Evolutionary conservation across 2,888 invertebrate genomes (phyloP), one percentile per base, ranked within the genome.

Genomic region (Thera britannica): DNA sequence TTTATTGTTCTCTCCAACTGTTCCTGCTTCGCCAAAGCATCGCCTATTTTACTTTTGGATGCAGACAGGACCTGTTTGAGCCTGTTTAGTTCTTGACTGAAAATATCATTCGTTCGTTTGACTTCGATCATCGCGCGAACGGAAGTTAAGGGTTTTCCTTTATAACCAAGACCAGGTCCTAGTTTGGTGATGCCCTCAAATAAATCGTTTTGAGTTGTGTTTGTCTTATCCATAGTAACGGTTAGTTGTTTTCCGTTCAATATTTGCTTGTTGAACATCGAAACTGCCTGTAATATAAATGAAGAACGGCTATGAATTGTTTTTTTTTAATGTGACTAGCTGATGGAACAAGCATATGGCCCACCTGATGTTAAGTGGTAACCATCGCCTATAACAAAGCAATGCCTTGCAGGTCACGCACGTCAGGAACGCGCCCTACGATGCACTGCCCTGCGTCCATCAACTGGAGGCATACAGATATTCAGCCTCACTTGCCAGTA

Each of bases 281-380:
- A 58, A 12, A 66, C 46, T 2, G 66, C 66, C 66, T 66, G 66
- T 11, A 41, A 65, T 46, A 2, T 46, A 34, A 6, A 49, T 49
- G 4, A 12, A n/a, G 12, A 1, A 49, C 3, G 7, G 41, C 5
- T 5, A 38, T 38, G 38, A 38, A 38, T 3, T 38, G 38, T 7
- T 41, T 3, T 38, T 3, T 7, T 41, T 41, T 41, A 41, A 41
- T 6, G 7, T 41, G 41, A 41, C 23, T 23, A 23, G 23, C 23
- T 23, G 23, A 23, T 23, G 23, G 23, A 23, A 23, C 23, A 23
- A 23, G 23, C 23, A 23, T 23, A 23, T 23, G 23, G 23, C 23
- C 23, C 23, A 23, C 23, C 23, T 23, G 23, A 23, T 23, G 23
- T 23, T 23, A 23, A 23, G 23, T 23, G 23, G 23, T 23, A 23